Percentiles rank a stretch among this genome's conserved stretches.
Evolutionary conservation across 2,888 invertebrate species (phyloP).

Genomic region (Napeogenes sylphis): DNA sequence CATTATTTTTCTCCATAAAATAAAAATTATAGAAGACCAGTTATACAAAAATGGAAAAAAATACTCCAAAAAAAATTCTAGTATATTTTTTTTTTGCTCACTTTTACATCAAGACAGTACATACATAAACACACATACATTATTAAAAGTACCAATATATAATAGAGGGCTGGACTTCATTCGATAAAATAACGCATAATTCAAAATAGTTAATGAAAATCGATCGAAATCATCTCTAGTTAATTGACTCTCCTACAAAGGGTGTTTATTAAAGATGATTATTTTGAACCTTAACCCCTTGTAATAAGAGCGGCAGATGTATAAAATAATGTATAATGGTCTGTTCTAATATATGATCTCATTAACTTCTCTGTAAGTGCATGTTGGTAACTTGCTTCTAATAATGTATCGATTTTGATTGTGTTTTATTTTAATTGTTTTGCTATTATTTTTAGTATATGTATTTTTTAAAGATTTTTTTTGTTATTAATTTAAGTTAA

Average conservation of each 20-base stretch:
- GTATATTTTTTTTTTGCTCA: too few relatives aligned
- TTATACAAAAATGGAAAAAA: too few relatives aligned
- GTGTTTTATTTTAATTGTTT: constrained; percentile 1
- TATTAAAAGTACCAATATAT: constrained; percentile 8
- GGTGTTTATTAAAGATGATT: neutral
- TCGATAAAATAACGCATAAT: constrained; percentile 41
- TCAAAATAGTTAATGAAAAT: constrained; percentile 43
- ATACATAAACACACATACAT: neutral
- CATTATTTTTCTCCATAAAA: too few relatives aligned
- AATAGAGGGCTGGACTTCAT: constrained; percentile 44
- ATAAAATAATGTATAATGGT: constrained; percentile 14
- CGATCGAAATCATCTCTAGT: constrained; percentile 42
- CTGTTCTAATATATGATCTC: constrained; percentile 21
- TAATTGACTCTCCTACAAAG: constrained; percentile 39
- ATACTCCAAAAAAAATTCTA: too few relatives aligned
- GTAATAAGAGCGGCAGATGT: constrained; percentile 9
- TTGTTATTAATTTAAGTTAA: constrained; percentile 1
- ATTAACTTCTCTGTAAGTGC: constrained; percentile 25
- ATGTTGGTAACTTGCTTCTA: constrained; percentile 17
- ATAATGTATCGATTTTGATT: constrained; percentile 19
- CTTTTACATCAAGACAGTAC: neutral
- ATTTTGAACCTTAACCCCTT: constrained; percentile 13
- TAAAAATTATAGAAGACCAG: too few relatives aligned
- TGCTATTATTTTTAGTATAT: constrained; percentile 2
- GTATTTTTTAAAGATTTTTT: constrained; percentile 4